A percentile compares a stretch with the other conserved stretches of the same genome.
phyloP scores from a whole-genome alignment of 2,888 invertebrate genomes.

The Drosophila austrosaltans region DNA sequence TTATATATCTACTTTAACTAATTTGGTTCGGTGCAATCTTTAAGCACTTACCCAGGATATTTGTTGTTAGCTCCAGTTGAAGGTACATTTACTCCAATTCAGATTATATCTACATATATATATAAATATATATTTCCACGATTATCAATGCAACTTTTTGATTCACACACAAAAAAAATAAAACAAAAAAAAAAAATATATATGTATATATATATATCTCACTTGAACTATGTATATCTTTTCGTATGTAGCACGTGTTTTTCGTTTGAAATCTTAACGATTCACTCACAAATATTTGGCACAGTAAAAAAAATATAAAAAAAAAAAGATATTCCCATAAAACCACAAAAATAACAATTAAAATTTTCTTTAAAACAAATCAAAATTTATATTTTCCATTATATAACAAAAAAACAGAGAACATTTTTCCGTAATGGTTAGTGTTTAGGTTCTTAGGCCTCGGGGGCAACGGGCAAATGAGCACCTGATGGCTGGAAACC shows the following conservation, averaged over 20 bases:
- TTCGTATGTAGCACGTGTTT: no score
- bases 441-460: constrained; percentile 28
- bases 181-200: not conserved
- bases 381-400: constrained; percentile 12
- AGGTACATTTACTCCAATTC: no score
- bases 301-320: not conserved
- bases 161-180: not conserved
- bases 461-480: constrained; percentile 83
- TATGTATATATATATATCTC: not conserved
- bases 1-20: no score
- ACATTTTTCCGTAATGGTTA: not conserved
- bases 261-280: not conserved
- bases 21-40: no score
- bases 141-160: no score
- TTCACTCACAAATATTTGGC: not conserved
- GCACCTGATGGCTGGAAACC: constrained; percentile 84
- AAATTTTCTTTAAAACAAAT: constrained; percentile 8
- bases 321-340: not conserved
- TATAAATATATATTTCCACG: no score
- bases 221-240: no score
- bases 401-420: constrained; percentile 1
- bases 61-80: no score
- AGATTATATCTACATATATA: no score
- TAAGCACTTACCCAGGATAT: no score
- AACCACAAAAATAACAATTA: not conserved